Conservation (phyloP, 2,888 invertebrate species). For the Orthosia incerta region DNA sequence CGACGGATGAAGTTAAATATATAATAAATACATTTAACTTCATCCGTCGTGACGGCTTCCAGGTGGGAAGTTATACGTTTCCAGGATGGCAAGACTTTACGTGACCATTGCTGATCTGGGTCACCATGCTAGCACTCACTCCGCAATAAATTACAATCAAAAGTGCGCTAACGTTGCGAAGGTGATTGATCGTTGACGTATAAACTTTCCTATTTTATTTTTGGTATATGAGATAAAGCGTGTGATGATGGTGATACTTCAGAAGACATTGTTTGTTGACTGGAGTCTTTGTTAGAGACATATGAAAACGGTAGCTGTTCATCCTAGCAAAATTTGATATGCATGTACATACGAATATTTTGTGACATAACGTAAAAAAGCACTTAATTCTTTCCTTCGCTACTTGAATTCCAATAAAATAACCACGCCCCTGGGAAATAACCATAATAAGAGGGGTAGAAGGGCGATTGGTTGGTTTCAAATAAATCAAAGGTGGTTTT, state of each 20-base stretch:
- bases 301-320: background rate
- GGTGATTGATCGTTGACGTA: conserved; percentile 5
- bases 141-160: conserved; percentile 15
- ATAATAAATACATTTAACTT: background rate
- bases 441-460: conserved; percentile 6
- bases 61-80: conserved; percentile 14
- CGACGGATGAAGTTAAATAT: too few relatives aligned
- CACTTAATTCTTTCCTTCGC: conserved; percentile 10
- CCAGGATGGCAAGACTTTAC: background rate
- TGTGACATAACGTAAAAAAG: conserved; percentile 13
- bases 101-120: conserved; percentile 9
- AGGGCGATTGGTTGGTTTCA: conserved; percentile 13
- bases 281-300: background rate
- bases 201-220: conserved; percentile 3
- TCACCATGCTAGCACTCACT: background rate
- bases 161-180: conserved; percentile 2
- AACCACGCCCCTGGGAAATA: conserved; percentile 39
- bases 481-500: conserved; percentile 26
- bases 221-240: background rate
- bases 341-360: conserved; percentile 25
- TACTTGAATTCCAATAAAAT: conserved; percentile 24
- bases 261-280: background rate
- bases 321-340: conserved; percentile 16
- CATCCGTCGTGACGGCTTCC: background rate
- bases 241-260: background rate